Conservation (phyloP, 2,888 invertebrate species). For the Anthophora plumipes region DNA sequence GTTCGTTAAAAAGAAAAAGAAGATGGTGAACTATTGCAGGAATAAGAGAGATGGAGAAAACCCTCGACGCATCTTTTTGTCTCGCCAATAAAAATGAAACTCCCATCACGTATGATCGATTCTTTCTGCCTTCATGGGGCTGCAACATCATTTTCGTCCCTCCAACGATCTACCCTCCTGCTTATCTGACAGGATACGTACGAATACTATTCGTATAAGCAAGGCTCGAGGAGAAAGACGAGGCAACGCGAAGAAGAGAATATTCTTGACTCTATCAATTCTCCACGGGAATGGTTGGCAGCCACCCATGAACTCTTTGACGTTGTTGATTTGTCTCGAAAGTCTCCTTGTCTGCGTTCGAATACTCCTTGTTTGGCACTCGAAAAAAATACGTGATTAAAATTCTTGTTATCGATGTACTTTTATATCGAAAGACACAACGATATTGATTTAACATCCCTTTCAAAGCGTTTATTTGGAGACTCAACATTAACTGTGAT, state of each 20-base stretch:
- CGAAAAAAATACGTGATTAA: constrained; percentile 23
- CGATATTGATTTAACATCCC: not conserved
- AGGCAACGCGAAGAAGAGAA: constrained; percentile 59
- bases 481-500: too few relatives aligned
- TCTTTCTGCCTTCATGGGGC: constrained; percentile 72
- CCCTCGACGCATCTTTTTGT: constrained; percentile 71
- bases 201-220: constrained; percentile 65
- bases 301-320: constrained; percentile 60
- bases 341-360: constrained; percentile 25
- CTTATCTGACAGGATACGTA: constrained; percentile 64
- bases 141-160: constrained; percentile 70
- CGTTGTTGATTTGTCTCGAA: constrained; percentile 68
- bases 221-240: constrained; percentile 37
- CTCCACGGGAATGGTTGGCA: constrained; percentile 70
- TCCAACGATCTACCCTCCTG: constrained; percentile 54
- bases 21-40: constrained; percentile 21
- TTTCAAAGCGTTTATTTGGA: too few relatives aligned
- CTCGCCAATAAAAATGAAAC: constrained; percentile 82
- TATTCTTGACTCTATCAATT: constrained; percentile 80
- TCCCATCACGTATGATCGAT: constrained; percentile 83
- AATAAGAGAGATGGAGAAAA: constrained; percentile 38
- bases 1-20: constrained; percentile 47
- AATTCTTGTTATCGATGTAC: not conserved
- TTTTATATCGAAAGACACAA: not conserved
- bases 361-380: constrained; percentile 6